Evolutionary conservation across 1,140 invertebrate species (phyloP).

Genomic region (Brachionus sp.): DNA sequence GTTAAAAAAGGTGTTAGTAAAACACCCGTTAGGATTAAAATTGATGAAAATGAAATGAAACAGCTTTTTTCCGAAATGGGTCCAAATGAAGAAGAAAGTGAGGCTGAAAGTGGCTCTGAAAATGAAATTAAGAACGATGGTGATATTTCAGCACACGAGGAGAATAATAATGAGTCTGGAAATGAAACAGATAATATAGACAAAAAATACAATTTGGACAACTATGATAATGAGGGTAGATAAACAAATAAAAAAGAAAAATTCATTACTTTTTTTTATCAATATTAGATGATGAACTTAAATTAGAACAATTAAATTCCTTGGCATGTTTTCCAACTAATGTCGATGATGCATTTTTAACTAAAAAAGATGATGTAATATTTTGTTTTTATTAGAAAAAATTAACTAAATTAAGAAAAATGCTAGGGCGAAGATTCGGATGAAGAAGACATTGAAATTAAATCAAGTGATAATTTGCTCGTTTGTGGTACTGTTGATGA

Average conservation of each 20-base stretch:
- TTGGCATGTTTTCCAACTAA: slow-evolving; percentile 21
- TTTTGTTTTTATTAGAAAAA: background rate
- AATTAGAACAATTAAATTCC: background rate
- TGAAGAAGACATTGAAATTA: slow-evolving; percentile 28
- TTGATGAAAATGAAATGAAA: slow-evolving; percentile 41
- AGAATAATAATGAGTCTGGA: background rate
- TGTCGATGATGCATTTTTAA: background rate
- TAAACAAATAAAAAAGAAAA: background rate
- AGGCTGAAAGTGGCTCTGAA: background rate
- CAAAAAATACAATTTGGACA: slow-evolving; percentile 43
- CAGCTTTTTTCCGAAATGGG: slow-evolving; percentile 13
- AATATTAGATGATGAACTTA: slow-evolving; percentile 31
- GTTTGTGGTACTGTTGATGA: slow-evolving; percentile 33
- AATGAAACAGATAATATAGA: background rate
- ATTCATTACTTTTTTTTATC: background rate
- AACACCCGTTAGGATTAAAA: slow-evolving; percentile 27
- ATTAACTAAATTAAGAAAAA: background rate
- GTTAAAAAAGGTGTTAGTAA: slow-evolving; percentile 42
- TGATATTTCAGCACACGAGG: background rate
- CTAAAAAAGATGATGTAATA: slow-evolving; percentile 40
- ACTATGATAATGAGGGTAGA: slow-evolving; percentile 22
- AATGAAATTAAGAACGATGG: background rate
- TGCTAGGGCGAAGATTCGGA: slow-evolving; percentile 37
- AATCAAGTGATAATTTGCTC: slow-evolving; percentile 23
- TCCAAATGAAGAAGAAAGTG: background rate